Evolutionary conservation across 2,113 vertebrate genomes (phyloP), one percentile per base, ranked within the genome.

Genomic region (Malurus elegans): DNA sequence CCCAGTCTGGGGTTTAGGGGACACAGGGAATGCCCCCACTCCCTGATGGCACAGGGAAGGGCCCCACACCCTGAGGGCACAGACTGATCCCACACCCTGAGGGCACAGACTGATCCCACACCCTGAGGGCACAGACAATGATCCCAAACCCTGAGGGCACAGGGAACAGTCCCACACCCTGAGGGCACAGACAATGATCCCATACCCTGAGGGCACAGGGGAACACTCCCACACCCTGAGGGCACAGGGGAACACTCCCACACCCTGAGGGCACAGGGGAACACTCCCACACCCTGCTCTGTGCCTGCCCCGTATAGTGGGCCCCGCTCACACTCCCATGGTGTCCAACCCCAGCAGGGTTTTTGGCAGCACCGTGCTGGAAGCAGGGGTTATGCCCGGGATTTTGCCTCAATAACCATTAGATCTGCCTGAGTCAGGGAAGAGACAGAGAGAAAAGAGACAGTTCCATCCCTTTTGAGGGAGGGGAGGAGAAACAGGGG

Each of bases 241-340:
- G 42, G 17, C 42, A 44, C 42, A n/a, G 9, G 57, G 38, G 25
- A 71, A 17, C 10, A 18, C 19, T 14, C 14, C n/a, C 42, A 45
- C 44, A 45, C 23, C 11, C 11, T 5, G 51, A 64, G 76, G 76
- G 7, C n/a, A 9, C 4, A 10, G 66, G 66, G 13, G 45, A 54
- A 24, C 11, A 4, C 28, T 28, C 48, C 10, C 21, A 28, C 1
- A 2, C 26, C 12, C 21, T 18, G 14, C 40, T 32, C 6, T 1
- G 3, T n/a, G 69, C 53, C 44, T 26, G 3, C 31, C 36, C 64
- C 16, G 1, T 3, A 2, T 31, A 0, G 1, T 24, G 29, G 8
- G 29, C 6, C 29, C 11, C 34, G 1, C 25, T 47, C 28, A 4
- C 3, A 0, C 45, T 24, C 24, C 18, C 51, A 24, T 57, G 12